Evolutionary conservation across 2,888 invertebrate species (phyloP), one percentile per base, ranked within the genome.

Genomic region (Leptopilina drosophilae): DNA sequence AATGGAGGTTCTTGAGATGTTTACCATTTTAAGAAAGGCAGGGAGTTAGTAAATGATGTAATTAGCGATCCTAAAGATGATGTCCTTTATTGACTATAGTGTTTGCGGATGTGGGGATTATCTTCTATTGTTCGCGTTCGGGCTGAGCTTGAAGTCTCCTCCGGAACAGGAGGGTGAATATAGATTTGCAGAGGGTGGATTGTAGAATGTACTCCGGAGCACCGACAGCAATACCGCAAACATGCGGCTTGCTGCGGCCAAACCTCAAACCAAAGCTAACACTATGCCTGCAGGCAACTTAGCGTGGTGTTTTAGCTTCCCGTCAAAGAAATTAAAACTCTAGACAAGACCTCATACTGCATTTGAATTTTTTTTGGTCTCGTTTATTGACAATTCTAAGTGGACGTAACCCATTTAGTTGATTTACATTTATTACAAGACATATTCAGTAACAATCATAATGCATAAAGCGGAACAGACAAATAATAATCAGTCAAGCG

Each of bases 141-240:
- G 77, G 46, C 67, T 80, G 81, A 67, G 77, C 80, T 80, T 77
- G 81, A 82, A 81, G 76, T 80, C 80, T 80, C 81, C 83, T 82
- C 77, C 64, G 62, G 76, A 64, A 73, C 53, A 33, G n/a, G 8
- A 26, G 69, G 33, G 33, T 64, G 62, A 49, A 77, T 53, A 76
- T 69, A 73, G 59, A 67, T 79, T 73, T 80, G 78, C 77, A 80
- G 53, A 79, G 56, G 33, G 33, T 64, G 53, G 40, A 77, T 56
- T 76, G 78, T 81, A 73, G 76, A 82, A 82, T 82, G 87, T 89
- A 89, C 88, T 88, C 84, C 85, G 84, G 85, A 89, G 86, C 86
- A 89, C 87, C 89, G 89, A 88, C 89, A 89, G 89, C 89, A 89
- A 91, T 89, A 90, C 91, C 91, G 87, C 91, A 91, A 91, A 90